A percentile compares a stretch with the other conserved stretches of the same genome.
phyloP scores from a whole-genome alignment of 2,888 invertebrate species.

The Lasius platythorax region DNA sequence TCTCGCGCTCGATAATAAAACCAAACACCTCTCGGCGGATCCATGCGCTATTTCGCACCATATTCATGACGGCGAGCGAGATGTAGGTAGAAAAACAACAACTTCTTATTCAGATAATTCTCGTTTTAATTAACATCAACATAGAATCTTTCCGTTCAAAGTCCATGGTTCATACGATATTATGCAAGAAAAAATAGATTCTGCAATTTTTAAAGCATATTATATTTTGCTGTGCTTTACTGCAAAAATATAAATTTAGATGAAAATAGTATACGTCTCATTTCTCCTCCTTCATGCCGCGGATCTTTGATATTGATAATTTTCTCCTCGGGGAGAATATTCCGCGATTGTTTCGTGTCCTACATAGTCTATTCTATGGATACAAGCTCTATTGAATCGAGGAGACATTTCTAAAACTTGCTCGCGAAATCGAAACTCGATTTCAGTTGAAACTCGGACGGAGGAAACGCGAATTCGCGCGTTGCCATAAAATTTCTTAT shows the following conservation, averaged over 20 bases:
- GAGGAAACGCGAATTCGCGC: constrained; percentile 41
- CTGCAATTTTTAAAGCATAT: not conserved
- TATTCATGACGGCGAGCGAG: not conserved
- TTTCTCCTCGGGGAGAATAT: constrained; percentile 3
- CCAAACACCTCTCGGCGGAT: constrained; percentile 28
- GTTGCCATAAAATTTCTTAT: constrained; percentile 47
- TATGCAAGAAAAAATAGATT: not conserved
- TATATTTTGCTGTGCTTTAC: not conserved
- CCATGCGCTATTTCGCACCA: constrained; percentile 4
- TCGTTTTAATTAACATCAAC: constrained; percentile 29
- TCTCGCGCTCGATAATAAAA: constrained; percentile 36
- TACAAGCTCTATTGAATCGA: constrained; percentile 27
- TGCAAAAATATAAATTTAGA: not conserved
- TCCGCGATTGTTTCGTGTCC: not conserved
- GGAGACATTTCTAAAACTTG: constrained; percentile 26
- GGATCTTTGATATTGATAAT: constrained; percentile 2
- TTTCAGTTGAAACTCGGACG: constrained; percentile 28
- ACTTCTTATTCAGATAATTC: constrained; percentile 33
- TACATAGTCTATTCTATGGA: constrained; percentile 20
- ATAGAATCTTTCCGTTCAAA: not conserved
- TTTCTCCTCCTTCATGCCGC: not conserved
- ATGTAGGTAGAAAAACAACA: not conserved
- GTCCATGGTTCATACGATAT: not conserved
- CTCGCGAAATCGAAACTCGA: constrained; percentile 34
- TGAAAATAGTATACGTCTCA: not conserved